Percentiles rank a stretch among this genome's conserved stretches.
phyloP scores from a whole-genome alignment of 1,140 invertebrate species.

The Cephus cinctus region DNA sequence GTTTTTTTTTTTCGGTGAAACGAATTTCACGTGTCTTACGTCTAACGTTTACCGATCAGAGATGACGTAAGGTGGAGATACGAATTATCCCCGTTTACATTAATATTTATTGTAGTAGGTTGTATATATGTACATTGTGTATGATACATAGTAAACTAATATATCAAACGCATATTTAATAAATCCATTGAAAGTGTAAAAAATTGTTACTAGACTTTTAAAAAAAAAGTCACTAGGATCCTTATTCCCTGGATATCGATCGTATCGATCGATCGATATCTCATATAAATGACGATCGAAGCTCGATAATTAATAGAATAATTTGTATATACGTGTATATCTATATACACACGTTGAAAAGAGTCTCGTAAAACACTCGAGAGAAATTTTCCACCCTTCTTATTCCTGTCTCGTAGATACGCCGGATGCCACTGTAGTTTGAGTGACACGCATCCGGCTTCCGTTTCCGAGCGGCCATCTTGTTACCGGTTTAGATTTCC shows the following conservation, averaged over 20 bases:
- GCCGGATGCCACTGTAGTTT: constrained; percentile 51
- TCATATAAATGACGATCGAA: neutral
- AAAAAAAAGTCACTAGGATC: too few relatives aligned
- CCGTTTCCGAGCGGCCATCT: constrained; percentile 58
- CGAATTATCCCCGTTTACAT: too few relatives aligned
- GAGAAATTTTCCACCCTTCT: constrained; percentile 12
- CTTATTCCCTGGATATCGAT: too few relatives aligned
- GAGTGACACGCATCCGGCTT: constrained; percentile 56
- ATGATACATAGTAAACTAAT: constrained; percentile 53
- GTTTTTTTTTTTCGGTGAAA: constrained; percentile 3
- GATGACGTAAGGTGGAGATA: too few relatives aligned
- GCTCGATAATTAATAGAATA: neutral
- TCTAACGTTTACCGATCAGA: too few relatives aligned
- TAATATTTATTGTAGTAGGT: constrained; percentile 45
- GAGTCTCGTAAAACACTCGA: neutral
- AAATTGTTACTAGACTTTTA: too few relatives aligned
- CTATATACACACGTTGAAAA: too few relatives aligned
- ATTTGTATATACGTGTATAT: neutral
- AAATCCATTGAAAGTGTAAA: too few relatives aligned
- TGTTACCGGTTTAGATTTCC: constrained; percentile 56
- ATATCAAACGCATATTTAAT: constrained; percentile 52
- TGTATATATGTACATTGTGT: constrained; percentile 59
- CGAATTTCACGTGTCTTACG: constrained; percentile 11
- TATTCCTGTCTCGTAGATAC: constrained; percentile 26
- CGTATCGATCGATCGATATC: too few relatives aligned